Conservation (phyloP, 2,113 vertebrate species). For the Cricetomys ansorgei region DNA sequence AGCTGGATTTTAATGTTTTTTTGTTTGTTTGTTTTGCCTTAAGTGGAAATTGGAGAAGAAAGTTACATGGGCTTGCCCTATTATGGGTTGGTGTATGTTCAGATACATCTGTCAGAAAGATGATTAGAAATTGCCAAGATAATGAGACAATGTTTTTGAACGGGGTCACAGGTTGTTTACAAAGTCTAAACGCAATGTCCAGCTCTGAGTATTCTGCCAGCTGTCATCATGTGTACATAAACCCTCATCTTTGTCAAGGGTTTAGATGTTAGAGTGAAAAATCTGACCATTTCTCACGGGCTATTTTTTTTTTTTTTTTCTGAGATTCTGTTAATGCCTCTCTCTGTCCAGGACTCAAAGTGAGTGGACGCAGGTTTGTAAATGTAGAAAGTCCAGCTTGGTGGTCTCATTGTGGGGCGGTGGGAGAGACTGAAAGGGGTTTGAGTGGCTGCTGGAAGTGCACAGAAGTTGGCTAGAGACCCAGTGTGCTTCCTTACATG, state of each 20-base stretch:
- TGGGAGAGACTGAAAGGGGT: not conserved
- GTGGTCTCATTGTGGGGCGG: not conserved
- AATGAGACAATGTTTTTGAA: not conserved
- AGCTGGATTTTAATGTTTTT: not conserved
- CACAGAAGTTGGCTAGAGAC: not conserved
- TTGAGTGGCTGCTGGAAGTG: not conserved
- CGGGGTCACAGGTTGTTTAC: slow-evolving; percentile 1
- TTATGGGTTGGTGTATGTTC: not conserved
- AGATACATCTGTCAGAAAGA: slow-evolving; percentile 27
- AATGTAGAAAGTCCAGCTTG: not conserved
- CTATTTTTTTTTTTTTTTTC: slow-evolving; percentile 31
- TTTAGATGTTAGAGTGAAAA: not conserved
- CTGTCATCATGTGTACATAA: not conserved
- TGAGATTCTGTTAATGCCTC: not conserved
- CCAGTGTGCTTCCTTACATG: not conserved
- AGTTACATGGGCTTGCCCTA: not conserved
- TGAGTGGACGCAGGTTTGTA: not conserved
- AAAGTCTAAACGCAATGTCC: not conserved
- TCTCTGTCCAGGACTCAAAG: slow-evolving; percentile 9
- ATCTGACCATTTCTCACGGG: not conserved
- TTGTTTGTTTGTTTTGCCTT: not conserved
- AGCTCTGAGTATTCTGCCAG: slow-evolving; percentile 1
- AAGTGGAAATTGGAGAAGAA: slow-evolving; percentile 23
- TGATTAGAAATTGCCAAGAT: slow-evolving; percentile 1
- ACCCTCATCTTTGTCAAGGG: not conserved